Base-by-base conservation (phyloP, 1,140 invertebrate species). In the Neotoxoptera formosana region DNA sequence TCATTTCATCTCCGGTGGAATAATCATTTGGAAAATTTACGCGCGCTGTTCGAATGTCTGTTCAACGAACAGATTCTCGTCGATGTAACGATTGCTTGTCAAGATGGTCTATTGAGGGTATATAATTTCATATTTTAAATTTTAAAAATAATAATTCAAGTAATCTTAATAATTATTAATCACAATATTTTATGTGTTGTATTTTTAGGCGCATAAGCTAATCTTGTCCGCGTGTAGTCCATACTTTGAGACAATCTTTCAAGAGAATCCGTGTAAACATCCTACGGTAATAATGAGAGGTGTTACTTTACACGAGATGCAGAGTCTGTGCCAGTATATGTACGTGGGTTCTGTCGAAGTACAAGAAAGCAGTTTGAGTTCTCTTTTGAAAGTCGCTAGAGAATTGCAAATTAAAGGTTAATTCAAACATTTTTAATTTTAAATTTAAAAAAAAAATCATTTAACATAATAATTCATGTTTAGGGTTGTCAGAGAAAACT, bases 31-130 rank as follows among this genome's bases (percentile, higher is more conserved):
- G 95, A 95, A n/a, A 96, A 96, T 94, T 95, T 96, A 90, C 94
- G 96, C 53, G 95, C 95, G 93, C 95, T 96, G 47, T 96, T 96
- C 94, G 96, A 96, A 94, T 96, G 95, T 94, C 94, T 96, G 51
- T 95, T 96, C 93, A 95, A 95, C 81, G 95, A 96, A 81, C 96
- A 96, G 95, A 96, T 96, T 94, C 96, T 97, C 94, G 96, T 96
- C 91, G 96, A 97, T 95, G 96, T 96, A 86, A 96, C 96, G 20
- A 94, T 97, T 93, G 96, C 96, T 45, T 96, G 96, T 94, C 96
- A 96, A 94, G 96, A 96, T 90, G 95, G 95, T 89, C 95, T 95
- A 91, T 88, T 96, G 34, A 95, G 95, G 25, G 91, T 93, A 41
- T 56, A n/a, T 7, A 21, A 53, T 53, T 23, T 53, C 51, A 53